Percentiles rank a stretch among this genome's conserved stretches.
phyloP scores from a whole-genome alignment of 2,797 vertebrate genomes.

The Argya squamiceps region DNA sequence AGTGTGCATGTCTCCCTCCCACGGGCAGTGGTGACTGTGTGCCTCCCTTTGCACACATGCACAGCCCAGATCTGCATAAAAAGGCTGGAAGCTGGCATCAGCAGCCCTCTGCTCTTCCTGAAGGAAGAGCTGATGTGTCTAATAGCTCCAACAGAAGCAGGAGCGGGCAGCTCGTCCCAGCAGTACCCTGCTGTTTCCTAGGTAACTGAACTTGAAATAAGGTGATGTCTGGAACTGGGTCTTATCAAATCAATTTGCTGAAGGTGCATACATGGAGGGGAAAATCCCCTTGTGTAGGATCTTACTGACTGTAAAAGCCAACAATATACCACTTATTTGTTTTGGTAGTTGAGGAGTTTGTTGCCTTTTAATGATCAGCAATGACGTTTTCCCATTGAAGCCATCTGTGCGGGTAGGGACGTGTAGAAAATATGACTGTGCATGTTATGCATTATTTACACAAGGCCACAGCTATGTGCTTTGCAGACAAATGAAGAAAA shows the following conservation, averaged over 20 bases:
- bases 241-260: slow-evolving; percentile 70
- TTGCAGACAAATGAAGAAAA: slow-evolving; percentile 27
- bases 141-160: slow-evolving; percentile 63
- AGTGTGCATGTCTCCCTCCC: neutral
- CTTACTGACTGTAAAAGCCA: neutral
- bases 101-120: slow-evolving; percentile 27
- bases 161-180: slow-evolving; percentile 72
- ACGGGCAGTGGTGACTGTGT: neutral
- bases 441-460: slow-evolving; percentile 59
- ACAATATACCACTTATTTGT: neutral
- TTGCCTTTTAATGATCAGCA: slow-evolving; percentile 22
- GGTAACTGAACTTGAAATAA: slow-evolving; percentile 78
- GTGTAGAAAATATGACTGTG: slow-evolving; percentile 27
- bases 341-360: slow-evolving; percentile 4
- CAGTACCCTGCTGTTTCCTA: slow-evolving; percentile 76
- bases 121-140: slow-evolving; percentile 65
- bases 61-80: neutral
- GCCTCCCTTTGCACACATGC: neutral
- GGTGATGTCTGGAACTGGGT: slow-evolving; percentile 64
- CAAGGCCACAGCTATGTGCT: slow-evolving; percentile 16
- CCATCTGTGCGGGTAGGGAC: neutral
- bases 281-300: neutral
- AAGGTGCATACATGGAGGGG: slow-evolving; percentile 15
- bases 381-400: slow-evolving; percentile 19
- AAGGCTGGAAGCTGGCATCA: slow-evolving; percentile 26